phyloP scores from a whole-genome alignment of 2,113 vertebrate genomes.

The Takifugu flavidus region DNA sequence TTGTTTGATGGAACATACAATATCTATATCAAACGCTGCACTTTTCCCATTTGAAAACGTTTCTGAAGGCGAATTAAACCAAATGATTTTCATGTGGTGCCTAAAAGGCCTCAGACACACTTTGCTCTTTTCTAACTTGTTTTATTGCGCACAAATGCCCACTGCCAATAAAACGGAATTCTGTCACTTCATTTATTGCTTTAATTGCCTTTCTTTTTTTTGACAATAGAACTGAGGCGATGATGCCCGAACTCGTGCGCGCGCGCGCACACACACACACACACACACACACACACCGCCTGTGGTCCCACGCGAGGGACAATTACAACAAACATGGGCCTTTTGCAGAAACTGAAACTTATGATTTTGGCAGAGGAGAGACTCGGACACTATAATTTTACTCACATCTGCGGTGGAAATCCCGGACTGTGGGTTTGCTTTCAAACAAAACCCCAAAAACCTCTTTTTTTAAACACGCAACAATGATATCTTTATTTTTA shows the following conservation, averaged over 20 bases:
- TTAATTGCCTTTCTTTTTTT: background rate
- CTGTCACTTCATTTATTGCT: background rate
- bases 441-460: background rate
- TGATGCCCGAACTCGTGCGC: background rate
- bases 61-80: conserved; percentile 14
- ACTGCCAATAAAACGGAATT: background rate
- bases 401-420: conserved; percentile 35
- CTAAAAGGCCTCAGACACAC: conserved; percentile 11
- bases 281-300: conserved; percentile 5
- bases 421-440: conserved; percentile 21
- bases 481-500: background rate
- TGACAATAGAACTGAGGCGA: background rate
- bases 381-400: conserved; percentile 35
- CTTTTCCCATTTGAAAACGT: conserved; percentile 1
- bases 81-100: conserved; percentile 3
- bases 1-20: conserved; percentile 1
- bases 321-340: conserved; percentile 38
- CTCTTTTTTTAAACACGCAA: background rate
- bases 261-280: conserved; percentile 1
- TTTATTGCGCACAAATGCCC: background rate
- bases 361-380: conserved; percentile 35
- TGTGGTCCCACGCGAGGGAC: conserved; percentile 31
- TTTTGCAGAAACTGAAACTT: conserved; percentile 30
- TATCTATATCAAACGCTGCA: no score
- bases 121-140: background rate